Percentiles rank a stretch among this genome's conserved stretches.
phyloP scores from a whole-genome alignment of 2,113 vertebrate species.

The Lethenteron reissneri region DNA sequence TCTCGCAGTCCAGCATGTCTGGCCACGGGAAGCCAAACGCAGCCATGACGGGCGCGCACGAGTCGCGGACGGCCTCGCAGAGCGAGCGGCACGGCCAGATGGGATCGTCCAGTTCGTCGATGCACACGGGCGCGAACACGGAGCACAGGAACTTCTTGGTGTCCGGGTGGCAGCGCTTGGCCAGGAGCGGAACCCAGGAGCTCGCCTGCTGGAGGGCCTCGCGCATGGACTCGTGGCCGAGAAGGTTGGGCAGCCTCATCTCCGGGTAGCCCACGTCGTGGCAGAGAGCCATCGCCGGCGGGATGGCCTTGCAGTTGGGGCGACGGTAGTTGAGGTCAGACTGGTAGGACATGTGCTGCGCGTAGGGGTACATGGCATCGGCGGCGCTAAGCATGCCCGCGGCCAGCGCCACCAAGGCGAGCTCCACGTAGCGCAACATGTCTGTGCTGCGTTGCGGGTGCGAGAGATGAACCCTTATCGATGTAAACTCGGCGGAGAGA shows the following conservation, averaged over 20 bases:
- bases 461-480: too few species aligned
- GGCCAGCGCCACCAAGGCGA: neutral
- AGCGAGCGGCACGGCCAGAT: conserved; percentile 83
- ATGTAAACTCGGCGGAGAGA: too few species aligned
- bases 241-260: conserved; percentile 86
- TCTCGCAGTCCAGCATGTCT: conserved; percentile 71
- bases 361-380: conserved; percentile 51
- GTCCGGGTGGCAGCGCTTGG: conserved; percentile 85
- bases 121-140: conserved; percentile 79
- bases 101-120: conserved; percentile 72
- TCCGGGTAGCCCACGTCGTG: conserved; percentile 76
- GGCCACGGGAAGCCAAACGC: conserved; percentile 95
- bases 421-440: too few species aligned
- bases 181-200: conserved; percentile 84
- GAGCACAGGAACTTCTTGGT: conserved; percentile 96
- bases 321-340: conserved; percentile 54
- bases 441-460: too few species aligned
- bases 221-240: conserved; percentile 82
- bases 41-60: conserved; percentile 83
- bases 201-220: conserved; percentile 83
- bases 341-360: conserved; percentile 20
- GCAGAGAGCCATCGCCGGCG: conserved; percentile 54
- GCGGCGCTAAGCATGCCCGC: conserved; percentile 20
- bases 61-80: conserved; percentile 59
- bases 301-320: conserved; percentile 74